Evolutionary conservation across 2,797 vertebrate species (phyloP), one percentile per base, ranked within the genome.

Genomic region (Enteromius viviparus): DNA sequence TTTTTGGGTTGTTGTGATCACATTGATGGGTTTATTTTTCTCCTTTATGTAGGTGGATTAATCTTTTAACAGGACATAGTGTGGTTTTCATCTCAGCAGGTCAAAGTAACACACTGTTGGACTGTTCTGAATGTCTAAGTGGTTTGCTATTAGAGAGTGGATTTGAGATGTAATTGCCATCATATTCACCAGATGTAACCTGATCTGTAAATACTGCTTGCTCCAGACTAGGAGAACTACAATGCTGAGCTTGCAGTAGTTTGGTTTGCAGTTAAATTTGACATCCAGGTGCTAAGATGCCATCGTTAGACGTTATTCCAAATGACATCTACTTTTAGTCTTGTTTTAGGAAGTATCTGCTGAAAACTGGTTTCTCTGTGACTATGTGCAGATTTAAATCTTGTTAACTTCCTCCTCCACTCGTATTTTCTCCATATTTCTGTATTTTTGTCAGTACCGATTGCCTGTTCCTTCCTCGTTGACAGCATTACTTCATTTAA

Each of bases 171-270:
- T 47, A 4, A n/a, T 64, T 82, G 75, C 66, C 55, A 26, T 79
- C 77, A 62, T 10, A n/a, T 9, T 89, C 80, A 68, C 78, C 81
- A 34, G 75, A 81, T 85, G 71, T 40, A 37, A 69, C 66, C 60
- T 58, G 47, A 80, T 78, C 32, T 58, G 23, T 82, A 84, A 86
- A 87, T 83, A 83, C 80, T 83, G 70, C 71, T 79, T 76, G 12
- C 60, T 37, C 66, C 29, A 60, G 51, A 19, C 37, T 68, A 26
- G 42, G 26, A 45, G 66, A 40, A 64, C 42, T 4, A 49, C 68
- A 68, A 11, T 58, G 78, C 55, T 68, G 21, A n/a, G 47, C 32
- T 76, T 42, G 62, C 32, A 4, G 60, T 58, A 47, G n/a, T 70
- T 55, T 40, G 15, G 34, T 29, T 80, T 66, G 0, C 60, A 78